Base-by-base conservation (phyloP, 2,113 vertebrate genomes). In the Percopsis transmontana region DNA sequence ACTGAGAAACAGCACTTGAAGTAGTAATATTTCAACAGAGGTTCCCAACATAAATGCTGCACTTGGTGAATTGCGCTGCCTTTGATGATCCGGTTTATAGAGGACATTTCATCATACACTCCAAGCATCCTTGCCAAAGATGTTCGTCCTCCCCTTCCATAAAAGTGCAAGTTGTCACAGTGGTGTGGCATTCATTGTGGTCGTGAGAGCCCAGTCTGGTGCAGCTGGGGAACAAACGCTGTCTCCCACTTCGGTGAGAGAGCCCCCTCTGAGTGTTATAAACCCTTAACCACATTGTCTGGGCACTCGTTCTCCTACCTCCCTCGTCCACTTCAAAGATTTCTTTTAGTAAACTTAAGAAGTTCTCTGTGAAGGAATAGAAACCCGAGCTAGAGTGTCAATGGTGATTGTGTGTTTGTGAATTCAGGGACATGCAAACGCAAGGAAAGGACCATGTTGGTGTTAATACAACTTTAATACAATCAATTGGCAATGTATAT, bases 131-230 rank as follows among this genome's bases (percentile, higher is more conserved):
- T 12, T 33, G 71, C 76, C 79, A 74, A 65, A 72, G 61, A 62
- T 66, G 70, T 86, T 62, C 82, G 68, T 72, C 80, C 68, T 76
- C 59, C 69, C 45, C 71, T 76, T 81, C 83, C 83, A 85, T 81
- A 82, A 87, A 88, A 87, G 86, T 79, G 76, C 74, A 89, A 86
- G 90, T 87, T 83, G 85, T 84, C 83, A 81, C 63, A 74, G 83
- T 45, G 77, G 85, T 70, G 77, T 78, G 81, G 72, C 80, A 80
- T 87, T 85, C 82, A 80, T 84, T 80, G 85, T 66, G 72, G 75
- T 76, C 85, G 80, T 48, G 66, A 63, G 1, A 72, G 58, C 67
- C 56, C 58, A 77, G 68, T 58, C 69, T 60, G 1, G 62, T 78
- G 58, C 77, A 76, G 87, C 81, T 73, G 75, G 68, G 68, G 61